phyloP scores from a whole-genome alignment of 2,888 invertebrate species.

The Epinotia nisella region DNA sequence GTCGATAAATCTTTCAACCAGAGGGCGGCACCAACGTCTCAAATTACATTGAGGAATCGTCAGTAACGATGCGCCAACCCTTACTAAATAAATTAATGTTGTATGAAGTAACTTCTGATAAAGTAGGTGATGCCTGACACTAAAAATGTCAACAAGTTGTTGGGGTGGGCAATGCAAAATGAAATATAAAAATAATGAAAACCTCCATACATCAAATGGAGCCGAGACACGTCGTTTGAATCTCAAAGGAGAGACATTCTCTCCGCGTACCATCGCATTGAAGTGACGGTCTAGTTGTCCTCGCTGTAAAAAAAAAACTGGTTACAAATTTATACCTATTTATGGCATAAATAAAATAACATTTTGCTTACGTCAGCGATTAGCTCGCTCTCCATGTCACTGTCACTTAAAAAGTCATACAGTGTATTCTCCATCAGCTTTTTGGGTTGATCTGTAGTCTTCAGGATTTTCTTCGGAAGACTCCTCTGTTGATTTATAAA shows the following conservation, averaged over 20 bases:
- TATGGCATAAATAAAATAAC: neutral
- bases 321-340: neutral
- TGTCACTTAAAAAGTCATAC: conserved; percentile 66
- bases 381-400: conserved; percentile 58
- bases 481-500: conserved; percentile 15
- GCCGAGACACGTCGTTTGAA: conserved; percentile 50
- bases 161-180: neutral
- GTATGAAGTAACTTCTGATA: no score
- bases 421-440: conserved; percentile 54
- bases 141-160: no score
- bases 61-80: no score
- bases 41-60: no score
- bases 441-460: conserved; percentile 46
- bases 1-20: no score
- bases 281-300: conserved; percentile 58
- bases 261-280: conserved; percentile 58
- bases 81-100: no score
- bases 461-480: conserved; percentile 42
- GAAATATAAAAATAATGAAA: neutral
- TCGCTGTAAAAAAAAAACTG: conserved; percentile 46
- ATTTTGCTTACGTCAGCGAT: conserved; percentile 50
- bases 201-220: conserved; percentile 2
- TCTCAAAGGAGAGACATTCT: conserved; percentile 51
- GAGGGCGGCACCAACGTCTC: no score
- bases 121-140: no score